These are phyloP conservation scores for Catostylus mosaicus DNA, from an alignment of 30 jellyfish, hydroid and myxozoan genomes.

Conservation along the genomic window DNA sequence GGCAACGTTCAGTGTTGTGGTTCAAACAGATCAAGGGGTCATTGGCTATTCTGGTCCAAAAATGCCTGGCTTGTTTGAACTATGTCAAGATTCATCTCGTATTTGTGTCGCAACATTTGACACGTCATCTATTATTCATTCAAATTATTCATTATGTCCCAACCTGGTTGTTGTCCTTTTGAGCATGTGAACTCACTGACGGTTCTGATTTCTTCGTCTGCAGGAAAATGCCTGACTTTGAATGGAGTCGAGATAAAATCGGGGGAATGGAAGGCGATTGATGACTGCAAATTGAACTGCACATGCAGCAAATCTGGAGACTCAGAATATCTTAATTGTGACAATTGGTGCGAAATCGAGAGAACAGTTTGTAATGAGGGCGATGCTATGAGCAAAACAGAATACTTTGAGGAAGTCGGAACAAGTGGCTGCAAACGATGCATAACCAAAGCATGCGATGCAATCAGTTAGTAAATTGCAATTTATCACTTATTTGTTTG, in stretches of 20 bases:
- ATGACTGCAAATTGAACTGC: constrained; percentile 38
- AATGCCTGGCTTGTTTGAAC: too few species aligned
- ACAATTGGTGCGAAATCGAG: constrained; percentile 42
- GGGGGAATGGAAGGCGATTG: constrained; percentile 31
- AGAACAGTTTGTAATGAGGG: constrained; percentile 29
- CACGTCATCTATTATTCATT: too few species aligned
- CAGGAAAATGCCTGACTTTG: constrained; percentile 30
- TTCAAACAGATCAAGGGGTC: too few species aligned
- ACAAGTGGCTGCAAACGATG: constrained; percentile 61
- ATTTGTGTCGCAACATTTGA: too few species aligned
- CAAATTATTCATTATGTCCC: too few species aligned
- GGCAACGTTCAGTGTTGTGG: too few species aligned
- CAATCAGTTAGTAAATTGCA: constrained; percentile 25
- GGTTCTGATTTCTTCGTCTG: not conserved
- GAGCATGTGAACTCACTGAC: too few species aligned
- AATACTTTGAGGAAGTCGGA: constrained; percentile 48
- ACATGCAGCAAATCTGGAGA: constrained; percentile 16
- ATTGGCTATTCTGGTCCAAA: too few species aligned
- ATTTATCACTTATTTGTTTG: too few species aligned
- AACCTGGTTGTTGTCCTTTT: too few species aligned
- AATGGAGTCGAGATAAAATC: constrained; percentile 11
- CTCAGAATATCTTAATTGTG: not conserved
- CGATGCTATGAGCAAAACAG: not conserved
- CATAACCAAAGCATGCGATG: constrained; percentile 41
- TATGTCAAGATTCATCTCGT: too few species aligned